Conservation (phyloP, 2,113 vertebrate genomes). For the Indicator indicator region DNA sequence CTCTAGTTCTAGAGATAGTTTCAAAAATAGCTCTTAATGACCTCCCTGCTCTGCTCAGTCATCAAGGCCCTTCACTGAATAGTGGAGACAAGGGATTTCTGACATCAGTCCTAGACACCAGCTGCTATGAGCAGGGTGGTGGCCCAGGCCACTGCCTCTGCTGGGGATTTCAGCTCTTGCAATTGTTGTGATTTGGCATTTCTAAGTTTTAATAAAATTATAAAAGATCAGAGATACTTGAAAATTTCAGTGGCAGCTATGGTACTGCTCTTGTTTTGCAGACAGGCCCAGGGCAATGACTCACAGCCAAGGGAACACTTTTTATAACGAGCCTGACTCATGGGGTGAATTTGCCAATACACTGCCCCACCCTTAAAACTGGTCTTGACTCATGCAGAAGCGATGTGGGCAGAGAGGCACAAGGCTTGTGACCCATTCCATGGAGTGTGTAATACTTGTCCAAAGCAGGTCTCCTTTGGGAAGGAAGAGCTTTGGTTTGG, state of each 20-base stretch:
- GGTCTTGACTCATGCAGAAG: background rate
- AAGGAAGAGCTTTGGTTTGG: background rate
- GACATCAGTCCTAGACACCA: accelerated
- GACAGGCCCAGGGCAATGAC: background rate
- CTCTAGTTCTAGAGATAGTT: accelerated
- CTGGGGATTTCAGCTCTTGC: background rate
- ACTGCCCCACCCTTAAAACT: constrained; percentile 18
- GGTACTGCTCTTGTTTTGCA: background rate
- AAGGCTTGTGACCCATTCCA: accelerated
- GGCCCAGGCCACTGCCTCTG: background rate
- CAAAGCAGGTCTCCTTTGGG: background rate
- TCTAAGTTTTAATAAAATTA: background rate
- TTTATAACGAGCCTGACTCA: constrained; percentile 43
- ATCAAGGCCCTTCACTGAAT: background rate
- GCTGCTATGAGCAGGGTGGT: background rate
- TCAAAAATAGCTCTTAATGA: background rate
- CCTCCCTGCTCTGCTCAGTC: background rate
- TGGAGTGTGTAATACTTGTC: accelerated
- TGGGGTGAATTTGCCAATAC: background rate
- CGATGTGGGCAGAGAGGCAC: background rate
- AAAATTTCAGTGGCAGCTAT: background rate
- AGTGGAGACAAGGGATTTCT: background rate
- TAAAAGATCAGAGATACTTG: background rate
- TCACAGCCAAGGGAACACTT: background rate
- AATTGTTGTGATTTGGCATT: background rate